A percentile compares a stretch with the other conserved stretches of the same genome.
Evolutionary conservation across 2,888 invertebrate species (phyloP).

Genomic region (Sinelater perroti): DNA sequence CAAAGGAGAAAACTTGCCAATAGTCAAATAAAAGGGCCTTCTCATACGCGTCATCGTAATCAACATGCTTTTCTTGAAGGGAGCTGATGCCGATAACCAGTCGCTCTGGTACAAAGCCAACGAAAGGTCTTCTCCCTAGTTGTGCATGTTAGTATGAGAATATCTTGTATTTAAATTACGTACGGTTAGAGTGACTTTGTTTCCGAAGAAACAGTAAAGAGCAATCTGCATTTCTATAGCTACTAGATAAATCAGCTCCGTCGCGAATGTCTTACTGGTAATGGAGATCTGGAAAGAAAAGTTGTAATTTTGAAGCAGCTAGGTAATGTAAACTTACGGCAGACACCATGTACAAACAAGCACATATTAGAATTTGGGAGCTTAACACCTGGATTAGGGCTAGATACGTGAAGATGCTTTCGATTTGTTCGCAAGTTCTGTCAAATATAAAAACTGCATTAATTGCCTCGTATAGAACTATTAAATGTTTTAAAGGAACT

Average conservation of each 20-base stretch:
- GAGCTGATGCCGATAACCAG: constrained; percentile 42
- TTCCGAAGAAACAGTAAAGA: constrained; percentile 47
- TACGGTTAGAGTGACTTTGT: constrained; percentile 44
- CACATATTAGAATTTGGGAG: constrained; percentile 46
- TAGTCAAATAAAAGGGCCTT: constrained; percentile 45
- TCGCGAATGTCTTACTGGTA: constrained; percentile 28
- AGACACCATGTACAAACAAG: constrained; percentile 46
- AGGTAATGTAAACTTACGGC: constrained; percentile 40
- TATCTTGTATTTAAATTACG: neutral
- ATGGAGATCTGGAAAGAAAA: constrained; percentile 27
- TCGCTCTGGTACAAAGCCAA: constrained; percentile 42
- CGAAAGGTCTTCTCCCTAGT: constrained; percentile 30
- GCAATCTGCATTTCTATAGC: constrained; percentile 43
- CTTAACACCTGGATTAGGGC: constrained; percentile 45
- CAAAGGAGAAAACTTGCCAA: constrained; percentile 47
- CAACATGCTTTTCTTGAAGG: constrained; percentile 46
- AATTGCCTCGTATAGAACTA: neutral
- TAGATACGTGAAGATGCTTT: constrained; percentile 43
- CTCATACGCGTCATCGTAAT: constrained; percentile 46
- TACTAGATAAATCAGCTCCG: constrained; percentile 39
- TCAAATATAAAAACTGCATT: too few species aligned
- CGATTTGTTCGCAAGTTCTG: constrained; percentile 43
- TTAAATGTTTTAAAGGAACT: too few species aligned
- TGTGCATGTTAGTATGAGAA: neutral
- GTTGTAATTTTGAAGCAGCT: too few species aligned